These are phyloP conservation scores for Zenarchopterus dispar DNA, from an alignment of 2,797 vertebrate genomes.

Conservation along the genomic window DNA sequence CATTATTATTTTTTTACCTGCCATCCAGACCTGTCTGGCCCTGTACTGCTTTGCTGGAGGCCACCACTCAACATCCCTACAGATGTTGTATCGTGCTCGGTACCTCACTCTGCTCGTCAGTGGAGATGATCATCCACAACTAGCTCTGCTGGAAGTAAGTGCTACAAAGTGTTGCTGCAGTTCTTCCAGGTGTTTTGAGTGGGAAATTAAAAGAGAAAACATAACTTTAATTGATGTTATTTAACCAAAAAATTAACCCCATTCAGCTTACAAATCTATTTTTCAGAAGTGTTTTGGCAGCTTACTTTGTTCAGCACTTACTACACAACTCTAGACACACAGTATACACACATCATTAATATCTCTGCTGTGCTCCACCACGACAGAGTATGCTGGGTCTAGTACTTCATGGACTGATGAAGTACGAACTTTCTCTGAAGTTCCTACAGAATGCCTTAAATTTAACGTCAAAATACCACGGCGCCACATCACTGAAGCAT, in stretches of 20 bases:
- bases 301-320: too few species aligned
- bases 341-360: too few species aligned
- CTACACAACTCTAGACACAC: too few species aligned
- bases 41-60: constrained; percentile 94
- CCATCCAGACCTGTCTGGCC: constrained; percentile 88
- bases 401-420: constrained; percentile 90
- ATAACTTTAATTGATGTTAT: too few species aligned
- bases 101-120: constrained; percentile 91
- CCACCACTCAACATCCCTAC: constrained; percentile 85
- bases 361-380: constrained; percentile 17
- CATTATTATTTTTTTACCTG: background rate
- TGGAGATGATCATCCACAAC: constrained; percentile 93
- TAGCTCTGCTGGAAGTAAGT: constrained; percentile 90
- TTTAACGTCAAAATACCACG: constrained; percentile 89
- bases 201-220: too few species aligned
- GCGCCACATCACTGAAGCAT: constrained; percentile 87
- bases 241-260: too few species aligned
- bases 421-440: constrained; percentile 90
- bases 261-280: too few species aligned
- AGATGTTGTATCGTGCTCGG: constrained; percentile 90
- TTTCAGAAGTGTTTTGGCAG: too few species aligned
- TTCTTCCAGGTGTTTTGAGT: background rate
- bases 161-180: background rate
- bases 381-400: constrained; percentile 92
- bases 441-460: constrained; percentile 90